Conservation (phyloP, 2,888 invertebrate species). For the Notocelia uddmanniana region DNA sequence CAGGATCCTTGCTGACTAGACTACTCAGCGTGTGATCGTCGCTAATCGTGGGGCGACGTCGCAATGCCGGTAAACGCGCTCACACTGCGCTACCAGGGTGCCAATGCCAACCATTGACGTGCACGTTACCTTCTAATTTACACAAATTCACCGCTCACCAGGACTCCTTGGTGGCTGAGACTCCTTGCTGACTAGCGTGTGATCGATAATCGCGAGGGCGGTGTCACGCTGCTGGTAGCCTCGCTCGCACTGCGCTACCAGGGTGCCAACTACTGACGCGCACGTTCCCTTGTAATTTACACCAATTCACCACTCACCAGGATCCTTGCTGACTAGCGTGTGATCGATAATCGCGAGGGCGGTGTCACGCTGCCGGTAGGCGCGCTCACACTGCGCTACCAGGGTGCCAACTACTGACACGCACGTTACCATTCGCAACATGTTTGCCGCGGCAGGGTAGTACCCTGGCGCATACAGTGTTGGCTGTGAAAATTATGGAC, state of each 20-base stretch:
- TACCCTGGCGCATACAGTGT: slow-evolving; percentile 54
- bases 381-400: slow-evolving; percentile 66
- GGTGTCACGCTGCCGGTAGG: slow-evolving; percentile 63
- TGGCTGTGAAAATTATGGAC: slow-evolving; percentile 52
- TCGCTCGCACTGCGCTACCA: slow-evolving; percentile 6
- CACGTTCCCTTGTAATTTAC: neutral
- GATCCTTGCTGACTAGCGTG: slow-evolving; percentile 64
- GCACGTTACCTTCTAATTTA: neutral
- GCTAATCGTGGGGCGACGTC: no score
- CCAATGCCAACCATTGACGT: neutral
- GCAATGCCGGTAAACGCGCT: no score
- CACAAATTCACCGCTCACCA: slow-evolving; percentile 55
- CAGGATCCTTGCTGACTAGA: slow-evolving; percentile 62
- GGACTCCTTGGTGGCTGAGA: slow-evolving; percentile 63
- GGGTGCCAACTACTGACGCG: neutral
- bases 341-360: slow-evolving; percentile 66
- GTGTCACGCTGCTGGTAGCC: neutral
- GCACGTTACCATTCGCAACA: slow-evolving; percentile 63
- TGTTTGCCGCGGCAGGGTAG: slow-evolving; percentile 62
- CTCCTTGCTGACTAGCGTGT: no score
- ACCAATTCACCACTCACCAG: slow-evolving; percentile 57
- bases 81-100: neutral
- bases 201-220: neutral
- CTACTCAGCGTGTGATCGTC: neutral
- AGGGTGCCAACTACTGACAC: slow-evolving; percentile 60